Evolutionary conservation across 2,797 vertebrate genomes (phyloP).

Genomic region (Dendrocincla tyrannina): DNA sequence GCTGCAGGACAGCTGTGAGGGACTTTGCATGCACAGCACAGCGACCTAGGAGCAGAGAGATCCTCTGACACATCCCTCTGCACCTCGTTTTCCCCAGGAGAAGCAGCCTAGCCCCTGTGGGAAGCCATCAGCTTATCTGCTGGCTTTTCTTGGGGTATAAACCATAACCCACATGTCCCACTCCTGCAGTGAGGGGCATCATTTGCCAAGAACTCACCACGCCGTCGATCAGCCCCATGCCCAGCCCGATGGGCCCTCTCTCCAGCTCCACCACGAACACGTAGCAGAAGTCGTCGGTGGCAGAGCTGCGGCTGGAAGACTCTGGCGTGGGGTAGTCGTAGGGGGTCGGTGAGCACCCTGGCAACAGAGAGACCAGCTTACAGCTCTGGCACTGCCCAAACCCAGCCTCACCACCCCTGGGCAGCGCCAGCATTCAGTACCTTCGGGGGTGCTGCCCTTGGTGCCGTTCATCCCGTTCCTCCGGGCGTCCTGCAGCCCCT

Average conservation of each 20-base stretch:
- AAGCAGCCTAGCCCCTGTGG: accelerated
- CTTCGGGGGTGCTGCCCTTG: conserved; percentile 80
- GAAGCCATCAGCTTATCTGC: neutral
- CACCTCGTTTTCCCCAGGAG: neutral
- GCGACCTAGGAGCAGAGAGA: neutral
- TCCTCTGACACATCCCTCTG: neutral
- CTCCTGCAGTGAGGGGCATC: neutral
- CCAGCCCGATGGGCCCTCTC: conserved; percentile 91
- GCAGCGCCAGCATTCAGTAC: conserved; percentile 53
- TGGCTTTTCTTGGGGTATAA: neutral
- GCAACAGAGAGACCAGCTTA: neutral
- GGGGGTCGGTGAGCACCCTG: conserved; percentile 76
- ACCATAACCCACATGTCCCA: accelerated
- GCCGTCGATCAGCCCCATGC: conserved; percentile 96
- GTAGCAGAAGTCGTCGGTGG: conserved; percentile 89
- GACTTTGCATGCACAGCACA: neutral
- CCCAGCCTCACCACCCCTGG: neutral
- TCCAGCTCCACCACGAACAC: conserved; percentile 95
- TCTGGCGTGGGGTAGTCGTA: conserved; percentile 82
- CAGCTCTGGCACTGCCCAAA: neutral
- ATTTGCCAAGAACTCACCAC: conserved; percentile 82
- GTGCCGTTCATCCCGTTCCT: conserved; percentile 72
- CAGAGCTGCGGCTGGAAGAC: conserved; percentile 79
- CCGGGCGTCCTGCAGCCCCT: conserved; percentile 69
- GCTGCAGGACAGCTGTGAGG: conserved; percentile 7